Evolutionary conservation across 2,888 invertebrate genomes (phyloP).

Genomic region (Autographa pulchrina): DNA sequence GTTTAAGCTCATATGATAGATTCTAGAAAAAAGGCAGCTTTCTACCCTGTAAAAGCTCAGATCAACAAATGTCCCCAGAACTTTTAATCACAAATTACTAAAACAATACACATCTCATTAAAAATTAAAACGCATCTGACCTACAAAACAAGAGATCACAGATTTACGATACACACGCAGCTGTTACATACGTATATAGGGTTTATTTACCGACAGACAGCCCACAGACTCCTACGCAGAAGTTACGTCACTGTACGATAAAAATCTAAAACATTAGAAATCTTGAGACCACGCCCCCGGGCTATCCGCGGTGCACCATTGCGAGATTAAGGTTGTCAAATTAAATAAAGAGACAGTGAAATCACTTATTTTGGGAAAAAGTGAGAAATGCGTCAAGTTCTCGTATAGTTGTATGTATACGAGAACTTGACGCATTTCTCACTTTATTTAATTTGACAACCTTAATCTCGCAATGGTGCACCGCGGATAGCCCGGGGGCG

Average conservation of each 20-base stretch:
- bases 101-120: not conserved
- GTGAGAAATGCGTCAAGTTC: too few species aligned
- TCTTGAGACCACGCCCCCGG: constrained; percentile 42
- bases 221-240: constrained; percentile 50
- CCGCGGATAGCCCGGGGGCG: constrained; percentile 47
- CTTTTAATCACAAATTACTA: not conserved
- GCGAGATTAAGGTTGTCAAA: not conserved
- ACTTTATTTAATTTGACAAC: not conserved
- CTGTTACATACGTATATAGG: constrained; percentile 23
- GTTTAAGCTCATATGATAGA: too few species aligned
- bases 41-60: too few species aligned
- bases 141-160: not conserved
- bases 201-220: constrained; percentile 38
- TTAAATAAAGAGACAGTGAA: not conserved
- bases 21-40: too few species aligned
- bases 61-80: not conserved
- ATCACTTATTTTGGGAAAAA: not conserved
- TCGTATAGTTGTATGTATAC: too few species aligned
- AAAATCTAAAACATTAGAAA: constrained; percentile 57
- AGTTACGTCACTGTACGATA: constrained; percentile 49
- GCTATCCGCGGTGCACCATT: constrained; percentile 36
- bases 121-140: not conserved
- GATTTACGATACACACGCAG: constrained; percentile 10
- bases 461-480: constrained; percentile 5
- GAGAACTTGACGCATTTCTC: too few species aligned